Evolutionary conservation across 2,888 invertebrate species (phyloP), one percentile per base, ranked within the genome.

Genomic region (Cyclophora albipunctata): DNA sequence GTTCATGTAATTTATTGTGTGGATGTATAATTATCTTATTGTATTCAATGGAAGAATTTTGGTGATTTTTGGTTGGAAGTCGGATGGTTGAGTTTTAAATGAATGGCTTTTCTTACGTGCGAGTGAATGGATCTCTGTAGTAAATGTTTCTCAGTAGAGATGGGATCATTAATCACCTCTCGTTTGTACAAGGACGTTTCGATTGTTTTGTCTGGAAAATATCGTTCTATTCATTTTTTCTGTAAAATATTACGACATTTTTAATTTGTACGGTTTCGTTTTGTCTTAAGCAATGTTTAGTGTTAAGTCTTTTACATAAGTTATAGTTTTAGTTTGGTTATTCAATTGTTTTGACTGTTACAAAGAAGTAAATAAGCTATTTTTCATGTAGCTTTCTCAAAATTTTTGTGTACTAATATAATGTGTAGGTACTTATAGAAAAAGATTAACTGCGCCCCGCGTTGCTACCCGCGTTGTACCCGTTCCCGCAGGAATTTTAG

Each of bases 21-120:
- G 66, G 67, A 59, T 68, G 60, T 72, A 68, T 81, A 84, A 85
- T 85, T 82, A 79, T 66, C 55, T 74, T 76, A 84, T 86, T 86
- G 86, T 86, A 80, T 5, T 20, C 20, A 20, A 20, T 20, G 20
- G 59, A 61, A 60, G 20, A 42, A 42, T 7, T 42, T 4, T 42
- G 42, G 42, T 42, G 20, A 42, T 42, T 42, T 7, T 7, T 20
- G 3, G 42, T 42, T 4, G 42, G 4, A 42, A 20, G 7, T n/a
- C 20, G 20, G 20, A 1, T 20, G 20, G 20, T 2, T 20, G 20
- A 20, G 20, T 20, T 20, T 20, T 20, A 20, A 20, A 20, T 20
- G 20, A 20, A 20, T 20, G 20, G 20, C 20, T 20, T 20, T 20
- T 20, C 33, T 6, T 34, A 34, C 55, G 40, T 54, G 57, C 60